Conservation (phyloP, 1,140 invertebrate genomes). For the Drosophila trapezifrons region DNA sequence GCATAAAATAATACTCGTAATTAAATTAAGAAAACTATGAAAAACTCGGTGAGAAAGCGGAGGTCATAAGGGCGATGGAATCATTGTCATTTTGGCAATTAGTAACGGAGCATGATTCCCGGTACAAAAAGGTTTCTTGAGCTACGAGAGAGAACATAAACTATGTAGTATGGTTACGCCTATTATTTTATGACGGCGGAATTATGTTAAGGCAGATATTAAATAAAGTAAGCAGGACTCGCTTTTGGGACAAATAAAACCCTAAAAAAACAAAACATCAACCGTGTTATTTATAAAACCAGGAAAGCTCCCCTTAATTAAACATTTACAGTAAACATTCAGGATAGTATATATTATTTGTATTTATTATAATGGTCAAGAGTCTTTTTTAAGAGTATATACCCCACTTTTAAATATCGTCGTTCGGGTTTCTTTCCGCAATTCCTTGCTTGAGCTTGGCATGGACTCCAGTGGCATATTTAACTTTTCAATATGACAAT, state of each 20-base stretch:
- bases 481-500: conserved; percentile 76
- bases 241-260: conserved; percentile 9
- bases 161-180: background rate
- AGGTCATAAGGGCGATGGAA: conserved; percentile 27
- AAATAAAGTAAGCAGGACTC: conserved; percentile 50
- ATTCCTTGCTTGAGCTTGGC: conserved; percentile 26
- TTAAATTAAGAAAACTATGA: conserved; percentile 70
- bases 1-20: conserved; percentile 65
- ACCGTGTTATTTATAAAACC: background rate
- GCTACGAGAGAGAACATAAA: conserved; percentile 14
- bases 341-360: background rate
- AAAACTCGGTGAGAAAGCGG: conserved; percentile 41
- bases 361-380: background rate
- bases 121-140: conserved; percentile 32
- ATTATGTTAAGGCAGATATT: conserved; percentile 12
- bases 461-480: conserved; percentile 63
- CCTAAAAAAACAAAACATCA: background rate
- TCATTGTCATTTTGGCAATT: conserved; percentile 54
- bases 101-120: conserved; percentile 71
- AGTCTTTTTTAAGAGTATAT: background rate
- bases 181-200: conserved; percentile 38
- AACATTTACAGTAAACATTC: background rate
- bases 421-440: background rate
- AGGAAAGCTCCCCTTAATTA: background rate
- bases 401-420: background rate